Conservation (phyloP, 2,797 vertebrate species). For the Rhabdomys pumilio region DNA sequence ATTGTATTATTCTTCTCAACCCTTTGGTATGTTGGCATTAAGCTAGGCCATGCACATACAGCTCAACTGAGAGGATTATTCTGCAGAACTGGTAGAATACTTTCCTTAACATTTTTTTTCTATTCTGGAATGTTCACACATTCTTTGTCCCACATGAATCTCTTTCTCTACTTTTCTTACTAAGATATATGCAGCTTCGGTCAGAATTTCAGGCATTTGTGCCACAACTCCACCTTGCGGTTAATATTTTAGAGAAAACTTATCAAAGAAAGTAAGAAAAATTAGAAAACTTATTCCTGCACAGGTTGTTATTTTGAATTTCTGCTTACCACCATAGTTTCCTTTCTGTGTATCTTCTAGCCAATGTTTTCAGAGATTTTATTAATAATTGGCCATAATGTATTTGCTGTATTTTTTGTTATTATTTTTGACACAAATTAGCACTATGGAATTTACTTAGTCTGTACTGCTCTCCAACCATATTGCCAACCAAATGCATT, state of each 20-base stretch:
- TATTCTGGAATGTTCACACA: not conserved
- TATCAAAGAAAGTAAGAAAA: not conserved
- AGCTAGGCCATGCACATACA: not conserved
- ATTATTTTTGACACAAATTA: not conserved
- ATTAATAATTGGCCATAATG: not conserved
- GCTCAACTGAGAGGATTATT: not conserved
- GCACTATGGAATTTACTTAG: not conserved
- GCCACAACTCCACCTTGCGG: not conserved
- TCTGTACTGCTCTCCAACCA: not conserved
- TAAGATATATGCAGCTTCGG: not conserved
- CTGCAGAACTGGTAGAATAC: not conserved
- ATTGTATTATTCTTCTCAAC: constrained; percentile 17
- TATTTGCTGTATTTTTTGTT: not conserved
- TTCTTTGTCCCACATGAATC: not conserved
- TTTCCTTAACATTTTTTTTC: not conserved
- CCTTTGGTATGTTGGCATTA: not conserved
- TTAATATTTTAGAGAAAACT: constrained; percentile 40
- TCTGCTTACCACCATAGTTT: not conserved
- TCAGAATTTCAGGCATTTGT: constrained; percentile 7
- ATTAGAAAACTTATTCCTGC: not conserved
- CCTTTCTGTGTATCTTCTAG: not conserved
- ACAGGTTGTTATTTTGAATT: not conserved
- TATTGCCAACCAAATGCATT: not conserved
- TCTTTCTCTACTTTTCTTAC: not conserved
- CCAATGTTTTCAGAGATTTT: constrained; percentile 42